These are phyloP conservation scores for Ridgeia piscesae DNA, from an alignment of 1,140 invertebrate species.

Conservation along the genomic window DNA sequence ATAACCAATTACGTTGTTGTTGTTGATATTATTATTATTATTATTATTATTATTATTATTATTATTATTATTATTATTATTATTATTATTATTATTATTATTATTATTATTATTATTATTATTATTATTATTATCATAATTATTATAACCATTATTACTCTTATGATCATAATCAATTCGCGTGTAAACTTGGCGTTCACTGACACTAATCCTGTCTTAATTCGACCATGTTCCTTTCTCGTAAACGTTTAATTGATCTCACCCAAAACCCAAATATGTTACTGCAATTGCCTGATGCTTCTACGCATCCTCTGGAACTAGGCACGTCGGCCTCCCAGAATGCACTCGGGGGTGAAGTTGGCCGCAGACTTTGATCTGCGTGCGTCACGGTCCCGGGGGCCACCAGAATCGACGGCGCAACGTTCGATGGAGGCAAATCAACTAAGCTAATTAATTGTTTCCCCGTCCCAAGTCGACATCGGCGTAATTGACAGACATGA, in stretches of 20 bases:
- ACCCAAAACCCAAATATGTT: not conserved
- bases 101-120: too few species aligned
- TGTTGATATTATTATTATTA: too few species aligned
- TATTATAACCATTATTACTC: too few species aligned
- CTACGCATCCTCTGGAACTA: not conserved
- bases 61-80: too few species aligned
- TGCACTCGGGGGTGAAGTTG: not conserved
- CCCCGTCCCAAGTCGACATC: not conserved
- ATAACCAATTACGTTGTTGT: too few species aligned
- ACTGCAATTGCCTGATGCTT: not conserved
- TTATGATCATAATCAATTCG: too few species aligned
- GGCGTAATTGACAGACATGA: not conserved
- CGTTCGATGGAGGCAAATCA: not conserved
- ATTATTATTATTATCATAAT: too few species aligned
- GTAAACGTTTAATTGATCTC: not conserved
- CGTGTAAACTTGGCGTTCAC: too few species aligned
- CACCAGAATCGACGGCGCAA: not conserved
- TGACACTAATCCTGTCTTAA: not conserved
- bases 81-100: too few species aligned
- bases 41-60: too few species aligned
- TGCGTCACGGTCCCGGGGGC: not conserved
- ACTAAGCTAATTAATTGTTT: slow-evolving; percentile 6
- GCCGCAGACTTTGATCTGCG: not conserved
- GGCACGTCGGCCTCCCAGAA: not conserved
- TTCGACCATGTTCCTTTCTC: not conserved